Percentiles rank a stretch among this genome's conserved stretches.
Evolutionary conservation across 2,797 vertebrate genomes (phyloP).

Genomic region (Lagodon rhomboides): DNA sequence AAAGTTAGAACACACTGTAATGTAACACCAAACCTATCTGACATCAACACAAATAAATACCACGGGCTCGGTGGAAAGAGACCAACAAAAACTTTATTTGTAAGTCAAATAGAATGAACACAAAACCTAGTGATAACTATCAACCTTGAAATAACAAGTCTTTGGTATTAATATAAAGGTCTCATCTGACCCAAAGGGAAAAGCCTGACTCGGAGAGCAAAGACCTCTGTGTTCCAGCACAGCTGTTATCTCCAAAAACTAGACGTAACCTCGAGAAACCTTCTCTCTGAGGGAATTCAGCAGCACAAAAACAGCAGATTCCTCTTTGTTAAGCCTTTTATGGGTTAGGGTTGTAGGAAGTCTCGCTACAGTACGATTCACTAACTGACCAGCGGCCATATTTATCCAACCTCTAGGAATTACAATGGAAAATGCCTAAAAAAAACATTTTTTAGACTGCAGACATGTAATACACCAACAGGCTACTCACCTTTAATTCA

Average conservation of each 20-base stretch:
- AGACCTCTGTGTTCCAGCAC: constrained; percentile 70
- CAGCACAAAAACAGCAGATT: constrained; percentile 48
- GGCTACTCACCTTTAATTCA: neutral
- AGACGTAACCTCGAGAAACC: constrained; percentile 53
- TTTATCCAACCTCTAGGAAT: neutral
- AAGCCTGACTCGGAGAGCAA: constrained; percentile 63
- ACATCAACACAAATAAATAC: constrained; percentile 22
- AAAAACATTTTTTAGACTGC: neutral
- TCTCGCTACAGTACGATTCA: neutral
- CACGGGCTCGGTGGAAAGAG: neutral
- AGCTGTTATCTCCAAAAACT: constrained; percentile 69
- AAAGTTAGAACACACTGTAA: constrained; percentile 20
- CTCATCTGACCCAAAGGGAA: constrained; percentile 57
- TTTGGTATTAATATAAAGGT: constrained; percentile 40
- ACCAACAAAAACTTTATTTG: constrained; percentile 35
- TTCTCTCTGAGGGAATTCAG: constrained; percentile 52
- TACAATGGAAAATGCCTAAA: neutral
- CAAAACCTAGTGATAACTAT: constrained; percentile 22
- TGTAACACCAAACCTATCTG: neutral
- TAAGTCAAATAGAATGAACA: constrained; percentile 26
- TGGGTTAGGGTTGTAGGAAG: neutral
- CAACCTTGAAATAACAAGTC: constrained; percentile 34
- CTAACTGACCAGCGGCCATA: neutral
- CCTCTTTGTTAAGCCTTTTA: constrained; percentile 33
- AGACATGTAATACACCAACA: neutral